Percentiles rank a stretch among this genome's conserved stretches.
Conservation (phyloP, 2,888 invertebrate species). For the Teinopalpus imperialis region DNA sequence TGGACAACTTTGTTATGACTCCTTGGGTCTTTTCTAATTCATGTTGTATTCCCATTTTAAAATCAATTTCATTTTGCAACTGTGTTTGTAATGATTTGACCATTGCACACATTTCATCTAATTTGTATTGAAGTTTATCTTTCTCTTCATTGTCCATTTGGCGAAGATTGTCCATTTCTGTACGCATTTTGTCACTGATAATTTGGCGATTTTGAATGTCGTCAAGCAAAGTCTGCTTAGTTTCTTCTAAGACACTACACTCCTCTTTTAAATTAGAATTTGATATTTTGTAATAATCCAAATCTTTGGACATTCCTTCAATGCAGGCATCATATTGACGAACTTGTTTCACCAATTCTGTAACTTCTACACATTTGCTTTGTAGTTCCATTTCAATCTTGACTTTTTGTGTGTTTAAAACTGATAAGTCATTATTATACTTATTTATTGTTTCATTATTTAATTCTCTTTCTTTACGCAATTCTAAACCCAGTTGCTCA, state of each 20-base stretch:
- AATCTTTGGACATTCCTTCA: conserved; percentile 45
- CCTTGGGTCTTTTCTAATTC: conserved; percentile 35
- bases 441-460: conserved; percentile 44
- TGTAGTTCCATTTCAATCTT: conserved; percentile 22
- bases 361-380: conserved; percentile 36
- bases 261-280: conserved; percentile 40
- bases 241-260: conserved; percentile 41
- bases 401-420: conserved; percentile 21
- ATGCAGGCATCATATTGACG: conserved; percentile 34
- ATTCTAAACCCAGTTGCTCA: conserved; percentile 50
- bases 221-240: conserved; percentile 40
- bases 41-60: conserved; percentile 47
- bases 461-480: conserved; percentile 51
- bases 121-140: conserved; percentile 41
- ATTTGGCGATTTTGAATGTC: conserved; percentile 45
- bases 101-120: conserved; percentile 52
- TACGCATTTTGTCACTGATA: conserved; percentile 41
- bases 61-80: conserved; percentile 54
- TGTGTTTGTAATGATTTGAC: conserved; percentile 52
- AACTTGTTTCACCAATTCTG: conserved; percentile 39
- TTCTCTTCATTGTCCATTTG: conserved; percentile 43
- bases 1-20: conserved; percentile 34
- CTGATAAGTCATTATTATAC: conserved; percentile 40
- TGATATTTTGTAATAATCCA: conserved; percentile 40
- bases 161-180: conserved; percentile 45